These are phyloP conservation scores for Erithacus rubecula DNA, from an alignment of 2,797 vertebrate species.

Conservation along the genomic window DNA sequence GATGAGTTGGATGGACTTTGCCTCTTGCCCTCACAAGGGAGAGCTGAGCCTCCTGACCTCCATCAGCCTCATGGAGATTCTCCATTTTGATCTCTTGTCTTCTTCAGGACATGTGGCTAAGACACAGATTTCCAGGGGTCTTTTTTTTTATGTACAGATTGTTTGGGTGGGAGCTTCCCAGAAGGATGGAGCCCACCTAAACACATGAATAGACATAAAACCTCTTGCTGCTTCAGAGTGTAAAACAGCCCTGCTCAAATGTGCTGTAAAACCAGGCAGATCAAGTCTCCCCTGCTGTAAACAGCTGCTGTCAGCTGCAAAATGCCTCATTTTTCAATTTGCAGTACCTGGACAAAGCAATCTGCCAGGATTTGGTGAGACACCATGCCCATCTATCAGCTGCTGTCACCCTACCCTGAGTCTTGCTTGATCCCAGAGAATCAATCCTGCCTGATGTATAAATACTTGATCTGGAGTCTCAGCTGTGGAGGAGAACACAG, in stretches of 20 bases:
- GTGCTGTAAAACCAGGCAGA: background rate
- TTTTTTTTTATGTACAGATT: background rate
- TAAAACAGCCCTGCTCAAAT: background rate
- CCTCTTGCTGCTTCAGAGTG: background rate
- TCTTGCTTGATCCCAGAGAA: background rate
- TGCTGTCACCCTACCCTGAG: background rate
- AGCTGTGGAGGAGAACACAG: background rate
- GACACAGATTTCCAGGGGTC: background rate
- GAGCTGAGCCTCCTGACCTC: background rate
- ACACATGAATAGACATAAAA: background rate
- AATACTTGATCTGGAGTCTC: background rate
- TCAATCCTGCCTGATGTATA: slow-evolving; percentile 12
- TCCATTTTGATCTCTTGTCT: background rate
- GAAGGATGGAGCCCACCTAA: background rate
- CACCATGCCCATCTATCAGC: background rate
- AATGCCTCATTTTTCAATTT: background rate
- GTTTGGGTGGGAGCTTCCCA: background rate
- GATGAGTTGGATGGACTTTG: background rate
- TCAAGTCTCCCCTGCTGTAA: background rate
- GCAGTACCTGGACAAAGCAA: background rate
- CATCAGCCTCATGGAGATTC: background rate
- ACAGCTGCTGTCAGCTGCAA: background rate
- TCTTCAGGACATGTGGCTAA: rapidly evolving
- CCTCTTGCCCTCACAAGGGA: background rate
- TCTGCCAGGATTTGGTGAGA: background rate